phyloP scores from a whole-genome alignment of 1,140 invertebrate species.

The Rhagoletis pomonella region DNA sequence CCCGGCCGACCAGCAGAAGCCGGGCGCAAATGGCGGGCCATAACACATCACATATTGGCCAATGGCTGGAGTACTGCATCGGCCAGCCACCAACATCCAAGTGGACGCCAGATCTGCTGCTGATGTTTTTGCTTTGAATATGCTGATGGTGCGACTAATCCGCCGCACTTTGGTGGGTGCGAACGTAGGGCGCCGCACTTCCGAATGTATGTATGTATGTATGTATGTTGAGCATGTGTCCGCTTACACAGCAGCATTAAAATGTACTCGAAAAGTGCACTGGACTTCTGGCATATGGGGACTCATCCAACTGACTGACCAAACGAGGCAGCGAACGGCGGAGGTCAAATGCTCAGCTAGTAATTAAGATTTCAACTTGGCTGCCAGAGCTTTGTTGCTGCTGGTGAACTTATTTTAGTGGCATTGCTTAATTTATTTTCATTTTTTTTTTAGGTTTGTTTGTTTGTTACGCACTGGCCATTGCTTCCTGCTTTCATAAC shows the following conservation, averaged over 20 bases:
- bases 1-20: not conserved
- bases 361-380: constrained; percentile 66
- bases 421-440: constrained; percentile 43
- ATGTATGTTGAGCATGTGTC: not conserved
- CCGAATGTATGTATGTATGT: not conserved
- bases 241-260: not conserved
- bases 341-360: constrained; percentile 69
- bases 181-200: constrained; percentile 16
- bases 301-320: constrained; percentile 17
- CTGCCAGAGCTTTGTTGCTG: constrained; percentile 52
- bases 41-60: constrained; percentile 17
- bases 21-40: not conserved
- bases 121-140: constrained; percentile 17
- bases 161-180: constrained; percentile 34
- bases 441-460: not conserved
- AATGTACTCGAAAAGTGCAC: constrained; percentile 26
- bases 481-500: constrained; percentile 10
- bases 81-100: not conserved
- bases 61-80: constrained; percentile 17
- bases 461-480: not conserved
- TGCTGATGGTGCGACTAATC: constrained; percentile 48
- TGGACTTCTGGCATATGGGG: constrained; percentile 36
- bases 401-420: constrained; percentile 42
- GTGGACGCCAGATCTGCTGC: not conserved
- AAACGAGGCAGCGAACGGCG: constrained; percentile 55